Conservation (phyloP, 2,888 invertebrate genomes). For the Masnerella sp. region DNA sequence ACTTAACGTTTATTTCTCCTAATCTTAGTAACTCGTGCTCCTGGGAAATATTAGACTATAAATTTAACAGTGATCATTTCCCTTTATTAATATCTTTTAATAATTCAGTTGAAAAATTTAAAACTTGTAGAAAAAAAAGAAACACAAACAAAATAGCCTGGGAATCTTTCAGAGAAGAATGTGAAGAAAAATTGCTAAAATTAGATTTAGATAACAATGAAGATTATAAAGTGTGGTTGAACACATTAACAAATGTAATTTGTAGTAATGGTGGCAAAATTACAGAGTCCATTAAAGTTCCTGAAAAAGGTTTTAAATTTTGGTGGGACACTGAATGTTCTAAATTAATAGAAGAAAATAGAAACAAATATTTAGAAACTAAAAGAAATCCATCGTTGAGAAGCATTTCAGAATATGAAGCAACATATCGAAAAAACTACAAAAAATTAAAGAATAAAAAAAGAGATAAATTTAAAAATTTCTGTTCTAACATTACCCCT, state of each 20-base stretch:
- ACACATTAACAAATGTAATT: not conserved
- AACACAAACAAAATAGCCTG: not conserved
- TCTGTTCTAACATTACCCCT: not conserved
- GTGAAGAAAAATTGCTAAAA: not conserved
- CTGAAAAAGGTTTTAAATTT: not conserved
- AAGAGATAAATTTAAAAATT: not conserved
- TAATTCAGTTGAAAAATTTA: not conserved
- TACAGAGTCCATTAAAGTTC: not conserved
- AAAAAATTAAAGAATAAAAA: slow-evolving; percentile 9
- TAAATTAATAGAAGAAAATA: not conserved
- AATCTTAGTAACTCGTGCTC: not conserved
- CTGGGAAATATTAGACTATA: not conserved
- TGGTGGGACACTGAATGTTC: slow-evolving; percentile 20
- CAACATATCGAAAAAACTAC: not conserved
- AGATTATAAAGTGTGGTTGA: not conserved
- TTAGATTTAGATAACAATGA: not conserved
- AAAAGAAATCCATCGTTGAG: not conserved
- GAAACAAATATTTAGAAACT: not conserved
- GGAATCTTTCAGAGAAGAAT: slow-evolving; percentile 1
- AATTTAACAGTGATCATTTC: not conserved
- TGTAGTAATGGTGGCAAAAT: not conserved
- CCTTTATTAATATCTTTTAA: not conserved
- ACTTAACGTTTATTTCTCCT: not conserved
- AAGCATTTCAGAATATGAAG: not conserved
- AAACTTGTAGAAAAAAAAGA: not conserved